Base-by-base conservation (phyloP, 2,888 invertebrate genomes). In the Cotesia congregata region DNA sequence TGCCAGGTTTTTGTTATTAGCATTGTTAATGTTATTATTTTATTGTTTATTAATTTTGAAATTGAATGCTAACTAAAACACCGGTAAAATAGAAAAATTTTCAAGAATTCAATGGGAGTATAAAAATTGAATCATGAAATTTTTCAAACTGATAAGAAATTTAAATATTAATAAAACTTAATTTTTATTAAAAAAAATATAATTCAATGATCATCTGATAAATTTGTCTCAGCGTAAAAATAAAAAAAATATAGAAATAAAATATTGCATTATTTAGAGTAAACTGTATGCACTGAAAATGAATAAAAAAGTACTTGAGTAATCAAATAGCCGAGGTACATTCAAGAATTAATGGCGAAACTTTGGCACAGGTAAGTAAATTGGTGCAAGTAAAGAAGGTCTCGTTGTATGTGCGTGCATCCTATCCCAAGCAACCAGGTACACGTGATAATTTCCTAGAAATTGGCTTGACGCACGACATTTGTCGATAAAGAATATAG, bases 391-490 rank as follows among this genome's bases (percentile, higher is more conserved):
- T n/a, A 39, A 39, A 67, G 60, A 61, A 12, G 17, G 50, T 40
- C 65, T 20, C 59, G 6, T 64, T 64, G 9, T 6, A 15, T 64
- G 76, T 79, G 76, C 69, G 74, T 78, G 76, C 64, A 59, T 67
- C 67, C 41, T 65, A 72, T 30, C 38, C 73, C 67, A n/a, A 59
- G 50, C 50, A 50, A 50, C 50, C 50, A 50, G 50, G 20, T 50
- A 64, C 71, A 69, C 78, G 85, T 84, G 86, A 86, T 88, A 86
- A 87, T 88, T 87, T 84, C 82, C 40, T 84, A 82, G 83, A 87
- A 87, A 88, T 87, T 87, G 87, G 85, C 83, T 82, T 82, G 82
- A 85, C 83, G 83, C 85, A 84, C 84, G 82, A 80, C 82, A 84
- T 83, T 82, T 80, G 83, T 83, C 83, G 82, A 85, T 83, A 83